Base-by-base conservation (phyloP, 2,113 vertebrate species). In the Rissa tridactyla region DNA sequence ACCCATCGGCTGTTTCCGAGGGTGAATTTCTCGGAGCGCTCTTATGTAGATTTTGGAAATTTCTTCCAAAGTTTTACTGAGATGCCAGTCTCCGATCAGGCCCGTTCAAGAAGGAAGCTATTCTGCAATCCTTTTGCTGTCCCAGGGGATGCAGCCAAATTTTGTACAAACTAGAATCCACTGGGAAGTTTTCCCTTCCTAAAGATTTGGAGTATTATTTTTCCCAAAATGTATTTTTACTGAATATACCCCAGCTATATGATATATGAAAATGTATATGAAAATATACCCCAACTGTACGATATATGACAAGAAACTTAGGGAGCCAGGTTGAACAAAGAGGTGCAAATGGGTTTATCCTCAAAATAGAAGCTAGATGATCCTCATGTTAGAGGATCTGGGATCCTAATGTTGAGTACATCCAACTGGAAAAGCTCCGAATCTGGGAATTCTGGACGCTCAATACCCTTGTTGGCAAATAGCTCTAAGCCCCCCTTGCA, bases 281-380 rank as follows among this genome's bases (percentile, higher is more conserved):
- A 54, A 82, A 81, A 68, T 8, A 42, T 21, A 7, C 7, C 26
- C 26, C 57, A 55, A 7, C 26, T 25, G 9, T 2, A 18, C 15
- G 25, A 54, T 25, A 13, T 2, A 15, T 19, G 25, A 54, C 72
- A 81, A 68, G 10, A 36, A 85, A 75, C 23, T 20, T 58, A 12
- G 3, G 10, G 29, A 62, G 5, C 7, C 20, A 25, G 44, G 10
- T 16, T 73, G 60, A 70, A 36, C 68, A 83, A 32, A 15, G 6
- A 26, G 27, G 14, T 55, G 51, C 2, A 1, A 19, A 26, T 16
- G 29, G 30, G 16, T 52, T 60, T 65, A 46, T 75, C 20, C 26
- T 80, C 46, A n/a, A 54, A 51, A 26, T 1, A 79, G 32, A 52
- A 72, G 15, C 9, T 29, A 25, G 26, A 11, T 0, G 0, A n/a